These are phyloP conservation scores for Coenobita brevimanus DNA, from an alignment of 1,140 invertebrate genomes.

Conservation along the genomic window DNA sequence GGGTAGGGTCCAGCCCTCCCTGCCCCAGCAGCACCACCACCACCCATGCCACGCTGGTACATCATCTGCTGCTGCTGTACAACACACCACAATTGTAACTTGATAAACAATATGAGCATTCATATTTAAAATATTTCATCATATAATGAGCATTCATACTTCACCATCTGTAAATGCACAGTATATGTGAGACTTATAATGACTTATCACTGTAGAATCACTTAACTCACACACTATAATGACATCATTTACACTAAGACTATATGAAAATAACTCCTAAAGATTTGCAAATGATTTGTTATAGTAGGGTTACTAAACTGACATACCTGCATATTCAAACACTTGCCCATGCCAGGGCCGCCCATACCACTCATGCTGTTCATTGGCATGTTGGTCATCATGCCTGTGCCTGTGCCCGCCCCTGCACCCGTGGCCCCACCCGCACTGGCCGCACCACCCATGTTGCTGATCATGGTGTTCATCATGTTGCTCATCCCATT, in stretches of 20 bases:
- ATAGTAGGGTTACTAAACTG: neutral
- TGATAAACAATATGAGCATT: too few relatives aligned
- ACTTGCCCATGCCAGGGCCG: constrained; percentile 68
- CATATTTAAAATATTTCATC: too few relatives aligned
- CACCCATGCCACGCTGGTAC: constrained; percentile 64
- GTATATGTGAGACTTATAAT: too few relatives aligned
- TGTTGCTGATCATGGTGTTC: constrained; percentile 70
- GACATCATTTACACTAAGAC: too few relatives aligned
- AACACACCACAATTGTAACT: neutral
- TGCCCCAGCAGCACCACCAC: constrained; percentile 54
- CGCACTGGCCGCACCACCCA: constrained; percentile 44
- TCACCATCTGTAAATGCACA: too few relatives aligned
- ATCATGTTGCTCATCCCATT: constrained; percentile 70
- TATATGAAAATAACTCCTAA: too few relatives aligned
- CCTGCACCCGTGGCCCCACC: too few relatives aligned
- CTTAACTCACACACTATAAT: too few relatives aligned
- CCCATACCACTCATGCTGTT: constrained; percentile 68
- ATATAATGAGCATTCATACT: too few relatives aligned
- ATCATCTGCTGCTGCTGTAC: constrained; percentile 55
- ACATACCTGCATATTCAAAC: constrained; percentile 70
- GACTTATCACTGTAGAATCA: too few relatives aligned
- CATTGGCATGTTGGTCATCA: constrained; percentile 68
- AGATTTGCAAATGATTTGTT: too few relatives aligned
- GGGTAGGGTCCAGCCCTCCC: constrained; percentile 86
- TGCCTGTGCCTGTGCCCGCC: neutral